These are phyloP conservation scores for Ptychodera flava DNA, from an alignment of 35 echinoderm and acorn worm species.

Conservation along the genomic window DNA sequence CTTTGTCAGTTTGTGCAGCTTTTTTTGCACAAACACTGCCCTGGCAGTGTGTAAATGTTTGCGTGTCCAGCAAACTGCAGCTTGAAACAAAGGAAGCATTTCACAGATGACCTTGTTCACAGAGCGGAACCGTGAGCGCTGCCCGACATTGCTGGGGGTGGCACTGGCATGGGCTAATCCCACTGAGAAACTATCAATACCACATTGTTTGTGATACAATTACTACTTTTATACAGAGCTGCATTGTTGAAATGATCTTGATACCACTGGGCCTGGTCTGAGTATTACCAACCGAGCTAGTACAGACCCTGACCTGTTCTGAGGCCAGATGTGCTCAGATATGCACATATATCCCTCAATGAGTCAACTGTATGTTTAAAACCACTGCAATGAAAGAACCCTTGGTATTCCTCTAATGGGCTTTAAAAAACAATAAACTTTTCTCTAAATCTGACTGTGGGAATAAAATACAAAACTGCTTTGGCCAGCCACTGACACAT, in stretches of 20 bases:
- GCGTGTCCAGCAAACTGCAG: no score
- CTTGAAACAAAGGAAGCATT: background rate
- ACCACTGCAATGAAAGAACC: no score
- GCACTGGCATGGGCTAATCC: background rate
- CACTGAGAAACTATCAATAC: background rate
- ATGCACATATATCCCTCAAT: no score
- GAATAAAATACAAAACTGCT: no score
- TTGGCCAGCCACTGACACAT: no score
- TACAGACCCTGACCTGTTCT: background rate
- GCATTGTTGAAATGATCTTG: background rate
- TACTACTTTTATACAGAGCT: background rate
- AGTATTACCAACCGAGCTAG: background rate
- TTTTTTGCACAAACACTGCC: no score
- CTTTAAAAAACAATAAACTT: no score
- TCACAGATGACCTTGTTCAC: background rate
- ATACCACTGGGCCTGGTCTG: background rate
- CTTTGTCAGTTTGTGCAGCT: no score
- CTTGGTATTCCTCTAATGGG: no score
- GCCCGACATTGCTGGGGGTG: background rate
- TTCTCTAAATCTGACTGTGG: no score
- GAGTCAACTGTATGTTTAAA: no score
- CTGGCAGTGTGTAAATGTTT: no score
- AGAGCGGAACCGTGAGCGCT: background rate
- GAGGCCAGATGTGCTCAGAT: background rate
- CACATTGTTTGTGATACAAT: constrained; percentile 1